Base-by-base conservation (phyloP, 2,888 invertebrate genomes). In the Podabrus alpinus region DNA sequence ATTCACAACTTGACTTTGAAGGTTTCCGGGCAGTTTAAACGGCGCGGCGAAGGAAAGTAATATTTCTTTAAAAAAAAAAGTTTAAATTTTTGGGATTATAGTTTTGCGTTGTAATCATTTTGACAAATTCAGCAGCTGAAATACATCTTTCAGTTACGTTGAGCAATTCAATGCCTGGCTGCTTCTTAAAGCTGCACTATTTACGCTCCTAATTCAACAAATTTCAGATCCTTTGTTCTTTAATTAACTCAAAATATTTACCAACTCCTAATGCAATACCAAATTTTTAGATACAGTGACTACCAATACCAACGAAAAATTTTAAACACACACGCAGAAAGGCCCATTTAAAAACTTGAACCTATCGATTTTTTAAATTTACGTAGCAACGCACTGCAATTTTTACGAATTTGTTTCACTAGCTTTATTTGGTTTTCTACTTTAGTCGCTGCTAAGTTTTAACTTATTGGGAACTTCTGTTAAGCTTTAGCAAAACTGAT, bases 221-320 rank as follows among this genome's bases (percentile, higher is more conserved):
- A 73, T 78, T 72, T 72, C 64, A 73, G 72, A 66, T 81, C 80
- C 82, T 82, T 81, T 83, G 81, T 83, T 85, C 85, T 85, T 85
- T 85, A 85, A 85, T 85, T 85, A 85, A 85, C 85, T 84, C 84
- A 84, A 84, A 85, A 85, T 85, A 85, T 85, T 85, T 85, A 80
- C 84, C 68, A 60, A 77, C 72, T 68, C 69, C 61, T 72, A 69
- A 66, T 72, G 74, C 67, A 69, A 69, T 71, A 69, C 71, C 21
- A 72, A 72, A 76, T 73, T 73, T 74, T 77, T 72, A 69, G 60
- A 67, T 60, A 2, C 76, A 59, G 67, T 11, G 25, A 45, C 21
- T 17, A 59, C 29, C 69, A 75, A 75, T 15, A n/a, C 13, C 24
- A n/a, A 45, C 13, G 45, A n/a, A n/a, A 45, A 45, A 45, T 45